Evolutionary conservation across 2,888 invertebrate genomes (phyloP).

Genomic region (Deilephila porcellus): DNA sequence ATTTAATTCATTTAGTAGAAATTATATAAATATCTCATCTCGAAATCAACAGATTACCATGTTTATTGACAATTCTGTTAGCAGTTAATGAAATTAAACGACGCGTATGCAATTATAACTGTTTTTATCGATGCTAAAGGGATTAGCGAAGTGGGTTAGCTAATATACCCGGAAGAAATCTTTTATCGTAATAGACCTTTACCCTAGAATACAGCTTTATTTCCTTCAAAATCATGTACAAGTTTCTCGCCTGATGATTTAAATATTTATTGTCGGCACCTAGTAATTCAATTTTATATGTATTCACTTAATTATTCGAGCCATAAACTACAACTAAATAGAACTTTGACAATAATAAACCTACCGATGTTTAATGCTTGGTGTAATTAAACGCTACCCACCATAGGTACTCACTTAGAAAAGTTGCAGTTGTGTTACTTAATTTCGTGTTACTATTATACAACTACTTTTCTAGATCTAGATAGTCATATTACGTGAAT

Average conservation of each 20-base stretch:
- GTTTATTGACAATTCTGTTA: background rate
- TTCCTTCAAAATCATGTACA: background rate
- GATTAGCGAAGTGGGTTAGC: background rate
- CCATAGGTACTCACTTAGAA: too few relatives aligned
- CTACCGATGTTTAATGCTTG: too few relatives aligned
- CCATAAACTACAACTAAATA: too few relatives aligned
- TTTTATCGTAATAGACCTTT: background rate
- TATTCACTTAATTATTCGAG: too few relatives aligned
- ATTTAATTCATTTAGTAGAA: background rate
- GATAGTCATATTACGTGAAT: too few relatives aligned
- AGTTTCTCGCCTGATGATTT: background rate
- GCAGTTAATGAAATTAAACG: background rate
- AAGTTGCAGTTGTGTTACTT: too few relatives aligned
- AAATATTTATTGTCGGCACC: background rate
- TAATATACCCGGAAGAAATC: background rate
- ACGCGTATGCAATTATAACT: background rate
- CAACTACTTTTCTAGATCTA: too few relatives aligned
- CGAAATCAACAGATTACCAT: background rate
- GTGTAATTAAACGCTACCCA: too few relatives aligned
- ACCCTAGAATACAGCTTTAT: background rate
- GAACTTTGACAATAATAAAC: too few relatives aligned
- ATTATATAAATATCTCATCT: background rate
- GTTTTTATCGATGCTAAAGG: slow-evolving; percentile 11
- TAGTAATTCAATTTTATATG: too few relatives aligned
- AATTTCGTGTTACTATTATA: too few relatives aligned